Conservation (phyloP, 2,888 invertebrate genomes). For the Leucozona laternaria region DNA sequence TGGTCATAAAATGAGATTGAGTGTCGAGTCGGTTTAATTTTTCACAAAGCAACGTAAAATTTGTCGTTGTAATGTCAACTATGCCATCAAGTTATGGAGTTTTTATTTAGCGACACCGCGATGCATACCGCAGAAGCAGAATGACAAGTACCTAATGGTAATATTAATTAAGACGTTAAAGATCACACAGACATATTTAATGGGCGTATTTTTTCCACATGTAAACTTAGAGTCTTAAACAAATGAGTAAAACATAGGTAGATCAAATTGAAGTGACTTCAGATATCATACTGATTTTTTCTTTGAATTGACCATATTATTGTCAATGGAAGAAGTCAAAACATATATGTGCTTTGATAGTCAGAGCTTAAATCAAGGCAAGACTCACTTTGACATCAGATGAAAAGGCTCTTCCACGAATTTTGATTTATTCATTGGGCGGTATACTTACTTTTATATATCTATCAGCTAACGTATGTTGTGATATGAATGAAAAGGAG, state of each 20-base stretch:
- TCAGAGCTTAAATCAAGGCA: too few species aligned
- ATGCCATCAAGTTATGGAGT: background rate
- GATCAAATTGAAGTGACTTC: background rate
- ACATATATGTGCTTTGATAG: too few species aligned
- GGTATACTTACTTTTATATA: too few species aligned
- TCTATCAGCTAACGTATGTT: too few species aligned
- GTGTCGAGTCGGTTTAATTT: slow-evolving; percentile 46
- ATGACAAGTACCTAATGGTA: background rate
- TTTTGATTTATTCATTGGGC: too few species aligned
- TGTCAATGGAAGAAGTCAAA: too few species aligned
- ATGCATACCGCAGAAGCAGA: too few species aligned
- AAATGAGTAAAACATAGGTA: slow-evolving; percentile 4
- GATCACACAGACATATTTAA: slow-evolving; percentile 13
- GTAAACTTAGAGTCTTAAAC: background rate
- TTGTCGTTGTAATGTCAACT: slow-evolving; percentile 66
- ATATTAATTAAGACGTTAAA: slow-evolving; percentile 63
- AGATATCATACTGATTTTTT: background rate
- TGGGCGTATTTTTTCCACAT: slow-evolving; percentile 14
- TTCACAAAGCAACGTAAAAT: slow-evolving; percentile 57
- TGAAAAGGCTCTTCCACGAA: too few species aligned
- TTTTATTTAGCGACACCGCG: background rate
- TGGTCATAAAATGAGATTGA: slow-evolving; percentile 63
- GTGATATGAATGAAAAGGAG: too few species aligned
- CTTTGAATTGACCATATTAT: background rate
- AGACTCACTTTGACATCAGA: too few species aligned